Evolutionary conservation across 2,113 vertebrate genomes (phyloP), one percentile per base, ranked within the genome.

Genomic region (Choloepus hoffmanni): DNA sequence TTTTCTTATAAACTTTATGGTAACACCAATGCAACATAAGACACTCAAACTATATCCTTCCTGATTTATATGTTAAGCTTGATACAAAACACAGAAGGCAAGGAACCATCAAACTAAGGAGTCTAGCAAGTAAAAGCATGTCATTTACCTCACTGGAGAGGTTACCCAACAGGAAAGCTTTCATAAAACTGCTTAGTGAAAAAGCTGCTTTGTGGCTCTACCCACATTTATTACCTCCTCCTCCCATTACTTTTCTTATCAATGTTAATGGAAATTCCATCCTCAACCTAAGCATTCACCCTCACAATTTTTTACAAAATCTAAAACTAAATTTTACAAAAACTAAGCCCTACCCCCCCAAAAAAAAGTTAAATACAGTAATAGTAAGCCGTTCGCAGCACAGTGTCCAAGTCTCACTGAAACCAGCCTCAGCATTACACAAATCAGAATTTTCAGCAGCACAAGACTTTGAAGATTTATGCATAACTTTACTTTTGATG

Each of bases 31-130:
- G 40, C 95, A 90, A 87, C 36, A 5, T 1, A 76, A 93, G 50
- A 76, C n/a, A 93, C 55, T 82, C 65, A 87, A 89, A 96, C 90
- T 72, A 68, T 19, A 95, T 28, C 58, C 94, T 88, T 90, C n/a
- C 67, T 77, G 63, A 76, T 70, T 92, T 72, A 36, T 0, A 72
- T 8, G 23, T 62, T 92, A 90, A 84, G 4, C 28, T 48, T 72
- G 28, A 58, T 58, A 63, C 45, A 76, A 87, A 84, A 84, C 24
- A 83, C 19, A 92, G 24, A 96, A 82, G 36, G 14, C n/a, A 15
- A 19, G 43, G 50, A 16, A 84, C 73, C 58, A 68, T 16, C 68
- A 6, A 8, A 81, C 18, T 60, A 23, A 60, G 21, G 58, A 82
- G 9, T 68, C 26, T n/a, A 83, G 18, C 48, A n/a, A 50, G 60